These are phyloP conservation scores for Sakesphorus luctuosus DNA, from an alignment of 2,113 vertebrate species.

Conservation along the genomic window DNA sequence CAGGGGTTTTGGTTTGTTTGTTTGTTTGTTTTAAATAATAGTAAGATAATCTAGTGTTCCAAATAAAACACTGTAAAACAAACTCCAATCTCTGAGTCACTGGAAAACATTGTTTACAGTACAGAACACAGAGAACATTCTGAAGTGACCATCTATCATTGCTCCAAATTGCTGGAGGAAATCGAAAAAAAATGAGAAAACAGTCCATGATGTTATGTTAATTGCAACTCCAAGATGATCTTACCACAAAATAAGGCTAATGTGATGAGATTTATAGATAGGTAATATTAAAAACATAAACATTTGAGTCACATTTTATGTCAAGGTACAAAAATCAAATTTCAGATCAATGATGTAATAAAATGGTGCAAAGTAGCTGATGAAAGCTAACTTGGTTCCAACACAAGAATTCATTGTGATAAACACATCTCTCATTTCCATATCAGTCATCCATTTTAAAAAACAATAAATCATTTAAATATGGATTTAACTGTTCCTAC, in stretches of 20 bases:
- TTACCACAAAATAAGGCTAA: not conserved
- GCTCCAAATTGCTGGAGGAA: not conserved
- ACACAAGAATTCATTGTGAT: constrained; percentile 30
- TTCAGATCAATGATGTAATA: constrained; percentile 42
- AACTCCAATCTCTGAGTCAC: constrained; percentile 1
- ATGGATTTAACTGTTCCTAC: constrained; percentile 20
- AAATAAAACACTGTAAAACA: constrained; percentile 20
- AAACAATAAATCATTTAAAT: constrained; percentile 31
- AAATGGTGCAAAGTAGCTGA: constrained; percentile 46
- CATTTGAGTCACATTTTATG: constrained; percentile 30
- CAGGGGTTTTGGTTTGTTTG: not conserved
- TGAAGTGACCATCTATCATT: constrained; percentile 15
- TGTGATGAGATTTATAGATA: constrained; percentile 43
- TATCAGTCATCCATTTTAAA: constrained; percentile 49
- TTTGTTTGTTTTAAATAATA: not conserved
- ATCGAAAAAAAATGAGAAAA: constrained; percentile 12
- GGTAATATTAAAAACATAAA: constrained; percentile 4
- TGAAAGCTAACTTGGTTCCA: constrained; percentile 56
- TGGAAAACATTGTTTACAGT: constrained; percentile 27
- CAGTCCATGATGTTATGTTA: constrained; percentile 18
- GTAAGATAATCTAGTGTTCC: not conserved
- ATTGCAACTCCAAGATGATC: constrained; percentile 15
- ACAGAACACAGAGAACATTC: not conserved
- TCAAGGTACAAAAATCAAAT: constrained; percentile 31
- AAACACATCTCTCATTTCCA: constrained; percentile 41